Percentiles rank a stretch among this genome's conserved stretches.
phyloP scores from a whole-genome alignment of 2,113 vertebrate genomes.

The Osmerus mordax region DNA sequence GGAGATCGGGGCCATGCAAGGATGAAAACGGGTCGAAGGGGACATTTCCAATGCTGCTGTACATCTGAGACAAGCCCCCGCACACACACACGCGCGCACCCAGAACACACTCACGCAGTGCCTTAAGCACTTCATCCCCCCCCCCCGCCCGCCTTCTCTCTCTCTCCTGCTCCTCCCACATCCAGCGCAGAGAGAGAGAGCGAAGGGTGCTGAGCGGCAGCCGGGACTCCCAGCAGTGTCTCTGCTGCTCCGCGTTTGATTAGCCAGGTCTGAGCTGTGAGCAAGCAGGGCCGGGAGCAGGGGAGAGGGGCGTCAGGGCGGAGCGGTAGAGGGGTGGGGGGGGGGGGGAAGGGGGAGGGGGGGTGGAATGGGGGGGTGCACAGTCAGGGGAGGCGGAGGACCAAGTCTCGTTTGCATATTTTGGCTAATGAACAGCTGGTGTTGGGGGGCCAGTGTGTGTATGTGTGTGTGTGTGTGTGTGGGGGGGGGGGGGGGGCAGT shows the following conservation, averaged over 20 bases:
- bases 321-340: background rate
- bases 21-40: background rate
- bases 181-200: background rate
- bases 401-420: conserved; percentile 41
- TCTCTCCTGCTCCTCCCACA: conserved; percentile 2
- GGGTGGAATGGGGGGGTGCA: background rate
- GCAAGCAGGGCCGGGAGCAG: background rate
- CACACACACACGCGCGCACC: conserved; percentile 1
- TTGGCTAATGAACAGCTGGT: conserved; percentile 85
- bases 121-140: background rate
- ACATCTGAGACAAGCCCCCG: background rate
- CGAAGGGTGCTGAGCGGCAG: background rate
- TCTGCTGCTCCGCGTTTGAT: conserved; percentile 30
- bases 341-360: background rate
- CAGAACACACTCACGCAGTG: background rate
- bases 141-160: background rate
- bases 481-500: background rate
- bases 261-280: conserved; percentile 30
- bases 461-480: too few species aligned
- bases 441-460: conserved; percentile 43
- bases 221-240: background rate
- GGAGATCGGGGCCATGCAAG: background rate
- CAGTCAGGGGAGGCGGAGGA: background rate
- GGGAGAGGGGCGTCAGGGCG: background rate
- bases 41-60: background rate